phyloP scores from a whole-genome alignment of 2,888 invertebrate species.

The Alloscopus bannaensis region DNA sequence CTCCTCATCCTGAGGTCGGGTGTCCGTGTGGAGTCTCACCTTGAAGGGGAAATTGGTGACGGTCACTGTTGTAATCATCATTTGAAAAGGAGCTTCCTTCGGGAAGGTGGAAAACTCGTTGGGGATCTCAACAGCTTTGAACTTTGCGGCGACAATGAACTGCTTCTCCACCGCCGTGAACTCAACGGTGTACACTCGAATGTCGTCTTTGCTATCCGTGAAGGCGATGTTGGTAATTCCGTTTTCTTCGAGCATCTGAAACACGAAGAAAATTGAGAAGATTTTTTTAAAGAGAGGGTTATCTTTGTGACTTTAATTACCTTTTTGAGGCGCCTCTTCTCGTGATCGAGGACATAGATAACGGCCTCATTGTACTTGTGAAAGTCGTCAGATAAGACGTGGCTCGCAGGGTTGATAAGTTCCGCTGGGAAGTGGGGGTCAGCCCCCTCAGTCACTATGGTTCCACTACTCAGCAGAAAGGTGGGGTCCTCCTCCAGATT shows the following conservation, averaged over 20 bases:
- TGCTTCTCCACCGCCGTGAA: constrained; percentile 67
- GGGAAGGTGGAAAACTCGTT: neutral
- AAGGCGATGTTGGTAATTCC: neutral
- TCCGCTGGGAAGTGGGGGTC: constrained; percentile 57
- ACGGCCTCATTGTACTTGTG: constrained; percentile 36
- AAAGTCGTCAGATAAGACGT: neutral
- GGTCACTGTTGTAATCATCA: constrained; percentile 34
- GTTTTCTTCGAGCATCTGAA: neutral
- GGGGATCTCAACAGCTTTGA: constrained; percentile 40
- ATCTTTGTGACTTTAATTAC: neutral
- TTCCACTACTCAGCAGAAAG: constrained; percentile 14
- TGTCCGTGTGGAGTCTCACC: neutral
- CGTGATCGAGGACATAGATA: constrained; percentile 33
- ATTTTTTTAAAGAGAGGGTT: neutral
- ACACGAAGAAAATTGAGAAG: neutral
- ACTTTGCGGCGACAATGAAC: constrained; percentile 55
- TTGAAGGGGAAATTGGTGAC: constrained; percentile 33
- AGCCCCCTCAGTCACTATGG: constrained; percentile 1
- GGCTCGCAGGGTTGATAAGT: constrained; percentile 22
- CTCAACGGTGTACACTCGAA: constrained; percentile 46
- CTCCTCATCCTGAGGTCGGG: constrained; percentile 8
- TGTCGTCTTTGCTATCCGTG: neutral
- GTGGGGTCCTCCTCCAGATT: constrained; percentile 2
- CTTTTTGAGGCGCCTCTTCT: neutral
- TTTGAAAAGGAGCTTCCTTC: constrained; percentile 1